These are phyloP conservation scores for Notechis scutatus DNA, from an alignment of 2,113 vertebrate species.

Conservation along the genomic window DNA sequence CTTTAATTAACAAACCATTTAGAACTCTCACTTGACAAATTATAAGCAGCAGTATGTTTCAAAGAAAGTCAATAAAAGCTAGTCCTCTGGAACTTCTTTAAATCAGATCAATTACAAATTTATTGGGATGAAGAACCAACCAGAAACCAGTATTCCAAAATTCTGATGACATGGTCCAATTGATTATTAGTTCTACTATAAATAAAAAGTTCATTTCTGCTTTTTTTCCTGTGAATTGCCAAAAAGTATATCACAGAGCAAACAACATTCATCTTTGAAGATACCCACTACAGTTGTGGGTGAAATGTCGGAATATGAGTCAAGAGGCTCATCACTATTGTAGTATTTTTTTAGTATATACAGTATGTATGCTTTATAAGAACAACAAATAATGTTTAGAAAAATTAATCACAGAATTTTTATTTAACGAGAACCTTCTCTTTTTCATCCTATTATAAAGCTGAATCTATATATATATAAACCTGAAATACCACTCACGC, in stretches of 20 bases:
- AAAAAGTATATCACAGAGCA: neutral
- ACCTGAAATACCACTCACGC: too few relatives aligned
- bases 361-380: neutral
- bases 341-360: too few relatives aligned
- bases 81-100: neutral
- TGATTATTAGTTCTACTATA: neutral
- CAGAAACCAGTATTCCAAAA: neutral
- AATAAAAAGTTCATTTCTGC: neutral
- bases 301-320: too few relatives aligned
- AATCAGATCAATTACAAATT: neutral
- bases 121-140: neutral
- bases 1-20: neutral
- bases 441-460: neutral
- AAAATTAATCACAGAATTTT: neutral
- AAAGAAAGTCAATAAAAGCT: neutral
- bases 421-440: neutral
- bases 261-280: too few relatives aligned
- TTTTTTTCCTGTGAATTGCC: neutral
- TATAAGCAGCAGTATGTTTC: neutral
- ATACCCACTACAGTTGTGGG: too few relatives aligned
- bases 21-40: neutral
- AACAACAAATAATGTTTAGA: neutral
- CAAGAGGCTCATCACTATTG: too few relatives aligned
- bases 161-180: neutral
- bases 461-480: neutral